These are phyloP conservation scores for Ricordea florida DNA, from an alignment of 92 coral and sea anemone species.

Conservation along the genomic window DNA sequence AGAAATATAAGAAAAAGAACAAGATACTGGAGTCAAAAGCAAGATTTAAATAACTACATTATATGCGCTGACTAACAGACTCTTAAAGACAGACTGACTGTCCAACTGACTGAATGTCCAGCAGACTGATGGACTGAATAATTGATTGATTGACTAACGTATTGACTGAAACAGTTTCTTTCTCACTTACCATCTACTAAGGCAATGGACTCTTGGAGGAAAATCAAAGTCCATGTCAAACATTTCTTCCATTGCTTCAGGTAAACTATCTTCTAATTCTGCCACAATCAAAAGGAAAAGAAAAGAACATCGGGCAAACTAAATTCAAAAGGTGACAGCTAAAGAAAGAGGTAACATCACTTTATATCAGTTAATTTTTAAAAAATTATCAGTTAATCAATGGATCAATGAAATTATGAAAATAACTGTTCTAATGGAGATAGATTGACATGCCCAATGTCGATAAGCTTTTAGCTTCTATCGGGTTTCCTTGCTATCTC, in stretches of 20 bases:
- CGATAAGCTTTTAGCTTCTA: too few relatives aligned
- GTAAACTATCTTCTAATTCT: conserved; percentile 86
- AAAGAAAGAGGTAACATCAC: not conserved
- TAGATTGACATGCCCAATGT: too few relatives aligned
- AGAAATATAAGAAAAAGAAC: too few relatives aligned
- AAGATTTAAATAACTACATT: too few relatives aligned
- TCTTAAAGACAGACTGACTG: too few relatives aligned
- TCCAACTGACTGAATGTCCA: too few relatives aligned
- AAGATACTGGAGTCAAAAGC: too few relatives aligned
- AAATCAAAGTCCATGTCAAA: conserved; percentile 98
- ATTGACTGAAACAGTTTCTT: not conserved
- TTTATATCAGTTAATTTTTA: not conserved
- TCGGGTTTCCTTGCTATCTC: too few relatives aligned
- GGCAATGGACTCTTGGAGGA: conserved; percentile 95
- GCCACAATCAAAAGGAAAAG: not conserved
- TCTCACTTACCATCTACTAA: conserved; percentile 82
- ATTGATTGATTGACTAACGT: too few relatives aligned
- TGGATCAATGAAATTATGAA: not conserved
- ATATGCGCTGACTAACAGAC: too few relatives aligned
- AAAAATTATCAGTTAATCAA: not conserved
- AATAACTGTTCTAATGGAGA: too few relatives aligned
- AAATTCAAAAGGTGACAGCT: not conserved
- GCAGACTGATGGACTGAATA: too few relatives aligned
- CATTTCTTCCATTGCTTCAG: conserved; percentile 89
- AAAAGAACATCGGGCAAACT: not conserved